These are phyloP conservation scores for Smutsia gigantea DNA, from an alignment of 2,797 vertebrate species.

Conservation along the genomic window DNA sequence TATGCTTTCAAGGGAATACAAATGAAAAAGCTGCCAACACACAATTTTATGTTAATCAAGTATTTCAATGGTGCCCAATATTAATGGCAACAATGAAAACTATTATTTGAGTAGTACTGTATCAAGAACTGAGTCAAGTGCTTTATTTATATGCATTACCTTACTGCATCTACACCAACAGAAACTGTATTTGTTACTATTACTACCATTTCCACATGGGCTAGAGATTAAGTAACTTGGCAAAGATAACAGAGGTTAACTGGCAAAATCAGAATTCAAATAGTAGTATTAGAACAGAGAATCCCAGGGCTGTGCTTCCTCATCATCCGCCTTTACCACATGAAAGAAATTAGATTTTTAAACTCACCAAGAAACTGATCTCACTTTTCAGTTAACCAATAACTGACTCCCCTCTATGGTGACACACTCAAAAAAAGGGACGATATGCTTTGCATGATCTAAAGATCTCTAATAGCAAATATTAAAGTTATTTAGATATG, in stretches of 20 bases:
- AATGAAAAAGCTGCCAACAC: not conserved
- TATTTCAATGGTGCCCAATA: not conserved
- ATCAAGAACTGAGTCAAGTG: not conserved
- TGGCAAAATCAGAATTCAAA: not conserved
- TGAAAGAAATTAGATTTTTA: not conserved
- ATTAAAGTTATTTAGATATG: not conserved
- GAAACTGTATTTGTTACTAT: not conserved
- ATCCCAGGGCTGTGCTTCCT: not conserved
- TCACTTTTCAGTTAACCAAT: not conserved
- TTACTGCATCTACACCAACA: not conserved
- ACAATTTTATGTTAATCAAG: not conserved
- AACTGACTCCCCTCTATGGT: not conserved
- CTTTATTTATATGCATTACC: not conserved
- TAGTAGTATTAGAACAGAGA: not conserved
- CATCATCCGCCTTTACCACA: not conserved
- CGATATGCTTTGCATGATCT: not conserved
- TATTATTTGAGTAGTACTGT: not conserved
- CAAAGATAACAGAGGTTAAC: not conserved
- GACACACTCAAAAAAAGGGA: not conserved
- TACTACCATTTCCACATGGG: not conserved
- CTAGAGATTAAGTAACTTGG: not conserved
- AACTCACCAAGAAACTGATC: not conserved
- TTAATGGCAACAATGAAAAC: not conserved
- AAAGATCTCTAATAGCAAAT: not conserved
- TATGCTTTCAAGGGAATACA: not conserved